Conservation (phyloP, 2,888 invertebrate genomes). For the Abrostola triplasia region DNA sequence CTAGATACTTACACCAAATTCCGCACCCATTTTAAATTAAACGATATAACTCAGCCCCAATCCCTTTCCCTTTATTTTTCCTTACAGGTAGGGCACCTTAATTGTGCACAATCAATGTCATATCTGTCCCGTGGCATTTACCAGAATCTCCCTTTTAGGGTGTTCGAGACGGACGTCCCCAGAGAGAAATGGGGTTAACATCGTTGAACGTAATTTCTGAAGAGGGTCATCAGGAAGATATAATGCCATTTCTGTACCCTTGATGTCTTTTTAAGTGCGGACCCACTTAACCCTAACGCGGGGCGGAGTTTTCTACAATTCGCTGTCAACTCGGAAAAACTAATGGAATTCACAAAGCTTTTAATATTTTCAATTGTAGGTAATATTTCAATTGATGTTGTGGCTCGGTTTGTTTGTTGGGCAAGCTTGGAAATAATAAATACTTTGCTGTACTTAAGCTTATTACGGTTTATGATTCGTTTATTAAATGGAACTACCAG, state of each 20-base stretch:
- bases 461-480: not conserved
- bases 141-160: constrained; percentile 53
- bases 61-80: not conserved
- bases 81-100: constrained; percentile 29
- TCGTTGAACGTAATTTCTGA: constrained; percentile 81
- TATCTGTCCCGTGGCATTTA: constrained; percentile 56
- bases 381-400: constrained; percentile 20
- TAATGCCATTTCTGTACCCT: constrained; percentile 86
- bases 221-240: constrained; percentile 86
- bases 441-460: constrained; percentile 1
- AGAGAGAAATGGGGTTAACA: constrained; percentile 75
- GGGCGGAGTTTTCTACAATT: constrained; percentile 68
- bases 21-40: not conserved
- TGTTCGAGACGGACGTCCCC: constrained; percentile 64
- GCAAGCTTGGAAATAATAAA: constrained; percentile 11
- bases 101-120: constrained; percentile 60
- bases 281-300: constrained; percentile 84
- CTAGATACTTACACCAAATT: not conserved
- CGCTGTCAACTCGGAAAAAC: constrained; percentile 70
- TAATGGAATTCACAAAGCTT: constrained; percentile 63
- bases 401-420: constrained; percentile 3
- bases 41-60: not conserved
- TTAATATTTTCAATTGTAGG: constrained; percentile 50
- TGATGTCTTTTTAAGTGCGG: constrained; percentile 88
- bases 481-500: no score